phyloP scores from a whole-genome alignment of 2,888 invertebrate genomes.

The Falcaria lacertinaria region DNA sequence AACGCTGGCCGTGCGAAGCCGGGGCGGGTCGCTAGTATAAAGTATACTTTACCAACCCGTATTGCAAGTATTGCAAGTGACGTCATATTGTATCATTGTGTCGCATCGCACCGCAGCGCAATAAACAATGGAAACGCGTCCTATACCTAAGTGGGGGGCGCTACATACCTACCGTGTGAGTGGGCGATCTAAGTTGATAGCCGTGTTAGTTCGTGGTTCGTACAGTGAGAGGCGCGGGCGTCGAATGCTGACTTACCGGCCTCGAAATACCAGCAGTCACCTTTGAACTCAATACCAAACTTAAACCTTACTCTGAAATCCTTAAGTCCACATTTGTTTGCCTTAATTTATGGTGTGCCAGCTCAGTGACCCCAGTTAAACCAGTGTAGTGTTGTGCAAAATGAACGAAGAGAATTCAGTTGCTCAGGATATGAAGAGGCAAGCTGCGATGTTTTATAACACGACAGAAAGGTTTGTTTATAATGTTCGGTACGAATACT shows the following conservation, averaged over 20 bases:
- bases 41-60: no score
- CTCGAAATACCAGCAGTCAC: slow-evolving; percentile 29
- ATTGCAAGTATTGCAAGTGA: no score
- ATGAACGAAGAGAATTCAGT: slow-evolving; percentile 69
- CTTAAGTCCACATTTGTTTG: slow-evolving; percentile 16
- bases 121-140: slow-evolving; percentile 29
- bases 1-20: no score
- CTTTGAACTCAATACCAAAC: slow-evolving; percentile 25
- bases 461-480: slow-evolving; percentile 65
- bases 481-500: slow-evolving; percentile 18
- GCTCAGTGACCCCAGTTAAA: slow-evolving; percentile 29
- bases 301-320: slow-evolving; percentile 16
- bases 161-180: slow-evolving; percentile 42
- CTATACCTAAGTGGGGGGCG: slow-evolving; percentile 53
- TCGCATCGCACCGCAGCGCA: slow-evolving; percentile 25
- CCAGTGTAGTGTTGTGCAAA: slow-evolving; percentile 32
- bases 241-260: slow-evolving; percentile 55
- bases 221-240: slow-evolving; percentile 68
- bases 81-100: background rate
- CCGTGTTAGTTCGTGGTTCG: slow-evolving; percentile 25
- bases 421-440: slow-evolving; percentile 64
- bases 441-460: slow-evolving; percentile 73
- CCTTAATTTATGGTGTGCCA: slow-evolving; percentile 20
- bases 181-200: slow-evolving; percentile 37
- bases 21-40: no score